phyloP scores from a whole-genome alignment of 2,797 vertebrate species.

The Malacoctenus gilli region DNA sequence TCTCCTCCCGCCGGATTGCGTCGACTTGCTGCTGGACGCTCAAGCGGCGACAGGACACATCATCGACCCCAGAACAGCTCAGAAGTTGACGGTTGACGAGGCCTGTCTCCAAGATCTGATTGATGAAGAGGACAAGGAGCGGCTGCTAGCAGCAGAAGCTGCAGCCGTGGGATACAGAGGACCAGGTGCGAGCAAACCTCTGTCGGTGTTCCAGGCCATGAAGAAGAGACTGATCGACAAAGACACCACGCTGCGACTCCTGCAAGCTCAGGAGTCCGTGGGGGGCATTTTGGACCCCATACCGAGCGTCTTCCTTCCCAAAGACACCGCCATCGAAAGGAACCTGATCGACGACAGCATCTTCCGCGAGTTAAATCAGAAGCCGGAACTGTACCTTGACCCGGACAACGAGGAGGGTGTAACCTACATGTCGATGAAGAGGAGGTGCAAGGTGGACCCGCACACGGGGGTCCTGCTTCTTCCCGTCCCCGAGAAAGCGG shows the following conservation, averaged over 20 bases:
- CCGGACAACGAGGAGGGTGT: constrained; percentile 79
- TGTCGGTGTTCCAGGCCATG: constrained; percentile 94
- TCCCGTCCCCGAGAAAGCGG: constrained; percentile 62
- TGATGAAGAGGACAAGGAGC: constrained; percentile 70
- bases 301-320: constrained; percentile 74
- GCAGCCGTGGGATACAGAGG: constrained; percentile 68
- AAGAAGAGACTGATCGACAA: constrained; percentile 91
- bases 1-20: constrained; percentile 82
- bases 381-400: constrained; percentile 69
- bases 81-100: constrained; percentile 76
- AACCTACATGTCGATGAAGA: constrained; percentile 81
- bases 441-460: constrained; percentile 78
- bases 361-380: constrained; percentile 52
- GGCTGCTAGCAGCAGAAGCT: constrained; percentile 74
- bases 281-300: constrained; percentile 81
- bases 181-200: constrained; percentile 63
- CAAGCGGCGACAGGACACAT: constrained; percentile 92
- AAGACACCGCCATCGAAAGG: constrained; percentile 82
- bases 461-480: constrained; percentile 87
- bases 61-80: constrained; percentile 88
- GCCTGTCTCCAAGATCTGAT: constrained; percentile 71
- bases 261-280: constrained; percentile 89
- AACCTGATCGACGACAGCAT: constrained; percentile 76
- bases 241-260: constrained; percentile 89
- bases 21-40: constrained; percentile 83